phyloP scores from a whole-genome alignment of 2,888 invertebrate species.

The Polyommatus icarus region DNA sequence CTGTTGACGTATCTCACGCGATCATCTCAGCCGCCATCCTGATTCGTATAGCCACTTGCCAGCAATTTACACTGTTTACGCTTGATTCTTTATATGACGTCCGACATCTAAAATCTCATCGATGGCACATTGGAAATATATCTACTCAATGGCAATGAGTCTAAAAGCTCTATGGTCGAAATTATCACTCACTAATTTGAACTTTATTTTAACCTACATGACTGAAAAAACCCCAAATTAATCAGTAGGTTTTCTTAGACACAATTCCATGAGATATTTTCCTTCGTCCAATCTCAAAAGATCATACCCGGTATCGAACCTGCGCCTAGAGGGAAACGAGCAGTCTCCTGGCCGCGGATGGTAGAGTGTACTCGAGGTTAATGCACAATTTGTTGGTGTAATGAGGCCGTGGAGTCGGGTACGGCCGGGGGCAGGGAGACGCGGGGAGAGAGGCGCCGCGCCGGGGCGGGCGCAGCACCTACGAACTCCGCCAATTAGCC shows the following conservation, averaged over 20 bases:
- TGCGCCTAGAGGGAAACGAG: no score
- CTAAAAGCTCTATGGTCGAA: no score
- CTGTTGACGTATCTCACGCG: slow-evolving; percentile 5
- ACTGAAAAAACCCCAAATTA: no score
- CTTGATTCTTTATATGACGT: background rate
- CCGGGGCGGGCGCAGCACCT: slow-evolving; percentile 73
- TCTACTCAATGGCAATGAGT: no score
- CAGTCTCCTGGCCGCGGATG: no score
- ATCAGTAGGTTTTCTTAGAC: no score
- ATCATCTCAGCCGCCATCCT: background rate
- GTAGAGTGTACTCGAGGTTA: slow-evolving; percentile 61
- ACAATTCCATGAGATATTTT: no score
- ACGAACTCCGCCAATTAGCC: slow-evolving; percentile 79
- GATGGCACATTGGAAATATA: background rate
- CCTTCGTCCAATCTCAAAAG: background rate
- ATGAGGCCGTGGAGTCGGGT: slow-evolving; percentile 72
- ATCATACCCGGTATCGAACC: background rate
- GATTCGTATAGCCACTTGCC: background rate
- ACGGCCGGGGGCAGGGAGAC: slow-evolving; percentile 65
- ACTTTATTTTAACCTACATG: no score
- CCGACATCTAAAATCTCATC: background rate
- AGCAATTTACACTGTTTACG: background rate
- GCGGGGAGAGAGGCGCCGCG: slow-evolving; percentile 41
- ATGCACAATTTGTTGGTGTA: slow-evolving; percentile 68
- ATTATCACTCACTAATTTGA: no score